Percentiles rank a stretch among this genome's conserved stretches.
phyloP scores from a whole-genome alignment of 1,140 invertebrate genomes.

The Coboldia fuscipes region DNA sequence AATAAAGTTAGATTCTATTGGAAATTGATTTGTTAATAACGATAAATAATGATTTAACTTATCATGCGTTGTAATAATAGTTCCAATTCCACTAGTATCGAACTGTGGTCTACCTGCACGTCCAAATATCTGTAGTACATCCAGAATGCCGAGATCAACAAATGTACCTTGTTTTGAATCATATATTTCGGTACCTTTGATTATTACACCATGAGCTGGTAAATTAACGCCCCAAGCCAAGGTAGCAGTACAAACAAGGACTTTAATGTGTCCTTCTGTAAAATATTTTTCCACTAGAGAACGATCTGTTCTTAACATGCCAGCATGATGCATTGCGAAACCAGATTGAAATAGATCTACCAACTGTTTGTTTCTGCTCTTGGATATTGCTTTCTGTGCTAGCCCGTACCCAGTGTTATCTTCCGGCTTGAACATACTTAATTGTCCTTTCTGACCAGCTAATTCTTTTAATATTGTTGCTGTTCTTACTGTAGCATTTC shows the following conservation, averaged over 20 bases:
- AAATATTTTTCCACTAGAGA: conserved; percentile 79
- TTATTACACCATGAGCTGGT: conserved; percentile 93
- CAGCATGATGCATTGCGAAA: conserved; percentile 93
- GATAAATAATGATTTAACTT: conserved; percentile 89
- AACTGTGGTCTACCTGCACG: conserved; percentile 91
- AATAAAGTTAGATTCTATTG: conserved; percentile 95
- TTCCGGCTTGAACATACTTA: conserved; percentile 44
- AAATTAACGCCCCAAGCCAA: conserved; percentile 99
- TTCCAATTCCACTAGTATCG: conserved; percentile 77
- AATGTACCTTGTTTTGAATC: conserved; percentile 88
- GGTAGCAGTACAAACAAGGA: conserved; percentile 92
- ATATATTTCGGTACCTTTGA: conserved; percentile 96
- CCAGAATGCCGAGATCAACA: conserved; percentile 88
- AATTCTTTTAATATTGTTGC: conserved; percentile 59
- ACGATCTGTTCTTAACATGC: conserved; percentile 27
- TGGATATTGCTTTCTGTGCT: conserved; percentile 38
- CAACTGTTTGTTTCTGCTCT: conserved; percentile 53
- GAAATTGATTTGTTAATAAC: conserved; percentile 86
- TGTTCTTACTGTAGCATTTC: conserved; percentile 83
- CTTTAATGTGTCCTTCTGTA: conserved; percentile 69
- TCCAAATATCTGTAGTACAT: conserved; percentile 98
- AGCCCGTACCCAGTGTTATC: conserved; percentile 31
- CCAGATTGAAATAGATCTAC: conserved; percentile 68
- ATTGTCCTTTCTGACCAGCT: conserved; percentile 47
- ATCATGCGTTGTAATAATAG: conserved; percentile 85